Evolutionary conservation across 2,113 vertebrate genomes (phyloP).

Genomic region (Arizona elegans): DNA sequence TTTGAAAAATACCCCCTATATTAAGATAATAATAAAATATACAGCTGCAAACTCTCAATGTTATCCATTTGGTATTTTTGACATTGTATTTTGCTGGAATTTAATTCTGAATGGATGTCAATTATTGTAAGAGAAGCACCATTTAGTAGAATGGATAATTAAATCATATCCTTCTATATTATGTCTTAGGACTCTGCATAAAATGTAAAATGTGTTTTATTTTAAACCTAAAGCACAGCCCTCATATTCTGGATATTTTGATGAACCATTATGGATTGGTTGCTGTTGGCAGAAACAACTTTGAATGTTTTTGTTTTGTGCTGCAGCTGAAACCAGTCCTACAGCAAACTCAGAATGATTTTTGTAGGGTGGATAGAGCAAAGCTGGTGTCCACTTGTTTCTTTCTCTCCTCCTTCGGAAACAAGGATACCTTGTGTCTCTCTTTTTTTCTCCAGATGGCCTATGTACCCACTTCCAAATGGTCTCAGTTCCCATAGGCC

Average conservation of each 20-base stretch:
- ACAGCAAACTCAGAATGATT: background rate
- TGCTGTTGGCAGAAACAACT: background rate
- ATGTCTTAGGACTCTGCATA: background rate
- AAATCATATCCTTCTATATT: background rate
- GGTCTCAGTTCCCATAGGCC: background rate
- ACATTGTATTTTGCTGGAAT: background rate
- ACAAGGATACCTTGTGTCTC: background rate
- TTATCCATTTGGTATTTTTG: background rate
- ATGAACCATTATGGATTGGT: background rate
- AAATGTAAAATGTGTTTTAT: background rate
- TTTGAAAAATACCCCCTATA: background rate
- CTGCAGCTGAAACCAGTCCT: background rate
- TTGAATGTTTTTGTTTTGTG: background rate
- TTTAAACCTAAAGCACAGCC: background rate
- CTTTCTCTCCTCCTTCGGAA: background rate
- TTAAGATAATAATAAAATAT: background rate
- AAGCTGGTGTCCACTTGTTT: background rate
- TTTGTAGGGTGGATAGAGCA: background rate
- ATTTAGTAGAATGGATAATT: background rate
- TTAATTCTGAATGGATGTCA: background rate
- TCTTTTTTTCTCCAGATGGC: background rate
- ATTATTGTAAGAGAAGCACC: no score
- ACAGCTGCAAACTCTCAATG: background rate
- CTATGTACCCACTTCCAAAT: background rate
- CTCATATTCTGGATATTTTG: background rate